Evolutionary conservation across 2,113 vertebrate genomes (phyloP).

Genomic region (Numenius arquata): DNA sequence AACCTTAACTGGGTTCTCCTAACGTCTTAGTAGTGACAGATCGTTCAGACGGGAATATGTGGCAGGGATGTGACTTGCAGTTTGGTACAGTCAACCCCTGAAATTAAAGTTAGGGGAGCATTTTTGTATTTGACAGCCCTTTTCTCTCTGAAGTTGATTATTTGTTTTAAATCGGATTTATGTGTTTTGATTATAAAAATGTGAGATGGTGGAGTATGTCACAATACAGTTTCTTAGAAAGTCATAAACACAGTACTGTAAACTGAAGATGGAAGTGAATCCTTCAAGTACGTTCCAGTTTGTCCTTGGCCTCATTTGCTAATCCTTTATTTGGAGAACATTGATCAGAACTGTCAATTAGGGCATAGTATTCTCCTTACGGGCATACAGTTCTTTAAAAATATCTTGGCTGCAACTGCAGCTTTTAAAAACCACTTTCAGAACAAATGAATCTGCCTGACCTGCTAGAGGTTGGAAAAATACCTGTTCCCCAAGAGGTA

Average conservation of each 20-base stretch:
- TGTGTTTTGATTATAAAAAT: not conserved
- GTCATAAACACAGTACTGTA: not conserved
- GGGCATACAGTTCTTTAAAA: slow-evolving; percentile 18
- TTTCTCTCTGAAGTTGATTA: not conserved
- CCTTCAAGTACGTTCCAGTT: not conserved
- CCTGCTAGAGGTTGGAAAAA: not conserved
- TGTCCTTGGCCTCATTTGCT: slow-evolving; percentile 53
- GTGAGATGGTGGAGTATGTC: not conserved
- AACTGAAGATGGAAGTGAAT: not conserved
- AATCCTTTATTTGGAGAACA: not conserved
- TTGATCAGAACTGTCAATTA: slow-evolving; percentile 52
- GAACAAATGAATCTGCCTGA: slow-evolving; percentile 1
- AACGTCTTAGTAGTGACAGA: not conserved
- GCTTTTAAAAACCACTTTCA: slow-evolving; percentile 8
- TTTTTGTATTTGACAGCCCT: not conserved
- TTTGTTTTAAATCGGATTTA: not conserved
- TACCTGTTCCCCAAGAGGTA: not conserved
- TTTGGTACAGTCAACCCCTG: not conserved
- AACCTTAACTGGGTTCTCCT: not conserved
- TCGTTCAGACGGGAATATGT: not conserved
- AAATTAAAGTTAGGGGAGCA: not conserved
- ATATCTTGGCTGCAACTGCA: slow-evolving; percentile 9
- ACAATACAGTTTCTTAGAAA: not conserved
- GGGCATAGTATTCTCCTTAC: slow-evolving; percentile 31
- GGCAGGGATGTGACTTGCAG: not conserved